phyloP scores from a whole-genome alignment of 2,113 vertebrate species.

The Trinectes maculatus region DNA sequence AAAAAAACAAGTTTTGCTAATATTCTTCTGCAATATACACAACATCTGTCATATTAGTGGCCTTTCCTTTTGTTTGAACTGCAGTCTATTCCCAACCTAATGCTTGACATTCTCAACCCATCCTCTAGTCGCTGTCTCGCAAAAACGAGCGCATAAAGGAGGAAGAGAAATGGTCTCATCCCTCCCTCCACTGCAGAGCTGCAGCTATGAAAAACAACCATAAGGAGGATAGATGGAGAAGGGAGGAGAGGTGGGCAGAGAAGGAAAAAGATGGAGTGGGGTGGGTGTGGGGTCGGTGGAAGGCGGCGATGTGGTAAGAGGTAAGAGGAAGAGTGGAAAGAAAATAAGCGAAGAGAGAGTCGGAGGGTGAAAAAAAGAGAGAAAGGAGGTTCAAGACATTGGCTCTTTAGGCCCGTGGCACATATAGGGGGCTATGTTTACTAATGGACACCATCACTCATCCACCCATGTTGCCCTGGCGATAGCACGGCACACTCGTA shows the following conservation, averaged over 20 bases:
- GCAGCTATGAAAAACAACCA: slow-evolving; percentile 63
- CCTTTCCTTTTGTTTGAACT: slow-evolving; percentile 54
- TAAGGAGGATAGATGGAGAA: slow-evolving; percentile 64
- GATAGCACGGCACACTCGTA: slow-evolving; percentile 64
- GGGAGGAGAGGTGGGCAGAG: slow-evolving; percentile 22
- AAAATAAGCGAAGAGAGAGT: slow-evolving; percentile 46
- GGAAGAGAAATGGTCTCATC: slow-evolving; percentile 65
- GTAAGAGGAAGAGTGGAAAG: slow-evolving; percentile 51
- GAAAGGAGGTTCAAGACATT: slow-evolving; percentile 51
- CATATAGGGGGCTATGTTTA: slow-evolving; percentile 76
- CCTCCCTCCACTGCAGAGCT: slow-evolving; percentile 63
- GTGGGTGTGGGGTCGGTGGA: neutral
- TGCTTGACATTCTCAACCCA: slow-evolving; percentile 67
- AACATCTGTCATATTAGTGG: slow-evolving; percentile 65
- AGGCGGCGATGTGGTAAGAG: slow-evolving; percentile 18
- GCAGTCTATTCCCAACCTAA: slow-evolving; percentile 56
- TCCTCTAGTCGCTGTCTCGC: slow-evolving; percentile 46
- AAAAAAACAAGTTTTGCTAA: slow-evolving; percentile 35
- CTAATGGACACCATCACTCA: slow-evolving; percentile 81
- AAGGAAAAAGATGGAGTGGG: slow-evolving; percentile 36
- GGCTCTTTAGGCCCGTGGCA: slow-evolving; percentile 73
- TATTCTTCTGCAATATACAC: slow-evolving; percentile 49
- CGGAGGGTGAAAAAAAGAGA: slow-evolving; percentile 8
- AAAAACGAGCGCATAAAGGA: slow-evolving; percentile 36
- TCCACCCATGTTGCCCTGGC: slow-evolving; percentile 72